Base-by-base conservation (phyloP, 2,888 invertebrate genomes). In the Alviniconcha strummeri region DNA sequence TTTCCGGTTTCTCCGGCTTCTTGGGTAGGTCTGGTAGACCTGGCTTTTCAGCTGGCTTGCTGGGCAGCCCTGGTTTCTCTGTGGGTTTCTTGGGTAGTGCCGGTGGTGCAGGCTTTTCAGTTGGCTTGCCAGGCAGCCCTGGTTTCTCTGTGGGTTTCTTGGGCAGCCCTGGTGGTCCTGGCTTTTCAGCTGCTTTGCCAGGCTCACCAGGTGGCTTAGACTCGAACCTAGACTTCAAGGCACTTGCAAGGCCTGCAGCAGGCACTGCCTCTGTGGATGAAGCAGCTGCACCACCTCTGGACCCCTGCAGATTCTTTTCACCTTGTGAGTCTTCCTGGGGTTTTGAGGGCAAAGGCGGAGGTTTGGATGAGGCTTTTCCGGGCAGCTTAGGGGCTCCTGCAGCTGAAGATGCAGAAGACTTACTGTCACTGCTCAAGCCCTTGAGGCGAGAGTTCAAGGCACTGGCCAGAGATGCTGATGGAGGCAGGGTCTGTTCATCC, bases 211-310 rank as follows among this genome's bases (percentile, higher is more conserved):
- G 17, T n/a, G 72, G 56, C 9, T 80, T 80, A 60, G 64, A 67
- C 36, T 80, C 83, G 60, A 83, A 83, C 72, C 84, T 88, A 19
- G 85, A 17, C 77, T 87, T 88, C 57, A 88, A 79, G 13, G 86
- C 86, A 83, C 74, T 84, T 8, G 87, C 85, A 5, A 88, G 77
- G n/a, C 85, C 87, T 8, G 19, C 17, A 5, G 57, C 4, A 15
- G 17, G 36, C 13, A n/a, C 7, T 5, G 57, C 64, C 74, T 72
- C 55, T n/a, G 36, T 36, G 36, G 36, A 36, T 36, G 36, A 36
- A 36, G 36, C 36, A 36, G 36, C 36, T 36, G 36, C 36, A 36
- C 36, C 3, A 36, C 36, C 36, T 36, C 36, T 36, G 36, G 36
- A 36, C 36, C 64, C 36, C 52, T 78, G 36, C n/a, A 13, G 56